Evolutionary conservation across 2,888 invertebrate species (phyloP).

Genomic region (Lasioglossum oenotherae): DNA sequence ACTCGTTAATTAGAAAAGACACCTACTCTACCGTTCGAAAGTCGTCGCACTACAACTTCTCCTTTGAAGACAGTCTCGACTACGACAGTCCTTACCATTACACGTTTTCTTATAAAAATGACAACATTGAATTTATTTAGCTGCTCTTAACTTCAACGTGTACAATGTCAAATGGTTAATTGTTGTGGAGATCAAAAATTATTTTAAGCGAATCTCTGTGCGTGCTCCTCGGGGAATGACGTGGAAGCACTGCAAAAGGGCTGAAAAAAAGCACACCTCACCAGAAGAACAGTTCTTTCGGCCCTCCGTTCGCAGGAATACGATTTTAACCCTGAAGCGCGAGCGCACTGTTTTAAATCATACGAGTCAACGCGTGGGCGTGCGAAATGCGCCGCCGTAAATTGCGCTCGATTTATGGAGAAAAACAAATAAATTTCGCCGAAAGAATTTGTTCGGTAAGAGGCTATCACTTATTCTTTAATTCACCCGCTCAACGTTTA

Average conservation of each 20-base stretch:
- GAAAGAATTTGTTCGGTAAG: slow-evolving; percentile 42
- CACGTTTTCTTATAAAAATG: not conserved
- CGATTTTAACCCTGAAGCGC: slow-evolving; percentile 47
- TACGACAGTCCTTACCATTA: not conserved
- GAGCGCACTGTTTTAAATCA: slow-evolving; percentile 48
- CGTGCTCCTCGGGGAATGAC: not conserved
- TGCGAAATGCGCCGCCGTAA: slow-evolving; percentile 45
- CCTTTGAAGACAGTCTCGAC: not conserved
- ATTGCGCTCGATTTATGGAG: slow-evolving; percentile 46
- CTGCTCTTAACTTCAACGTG: not conserved
- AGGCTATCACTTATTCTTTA: slow-evolving; percentile 33
- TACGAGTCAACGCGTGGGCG: slow-evolving; percentile 41
- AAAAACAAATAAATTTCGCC: slow-evolving; percentile 49
- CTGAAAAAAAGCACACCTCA: not conserved
- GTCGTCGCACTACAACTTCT: not conserved
- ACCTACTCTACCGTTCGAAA: not conserved
- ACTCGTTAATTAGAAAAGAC: not conserved
- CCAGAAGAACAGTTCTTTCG: slow-evolving; percentile 4
- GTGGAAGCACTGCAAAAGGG: not conserved
- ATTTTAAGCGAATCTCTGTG: not conserved
- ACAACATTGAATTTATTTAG: not conserved
- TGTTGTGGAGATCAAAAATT: not conserved
- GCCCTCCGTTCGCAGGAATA: slow-evolving; percentile 2
- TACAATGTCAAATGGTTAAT: not conserved
- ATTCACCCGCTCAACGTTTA: slow-evolving; percentile 29